These are phyloP conservation scores for Ctenicera cuprea DNA, from an alignment of 2,888 invertebrate species.

Conservation along the genomic window DNA sequence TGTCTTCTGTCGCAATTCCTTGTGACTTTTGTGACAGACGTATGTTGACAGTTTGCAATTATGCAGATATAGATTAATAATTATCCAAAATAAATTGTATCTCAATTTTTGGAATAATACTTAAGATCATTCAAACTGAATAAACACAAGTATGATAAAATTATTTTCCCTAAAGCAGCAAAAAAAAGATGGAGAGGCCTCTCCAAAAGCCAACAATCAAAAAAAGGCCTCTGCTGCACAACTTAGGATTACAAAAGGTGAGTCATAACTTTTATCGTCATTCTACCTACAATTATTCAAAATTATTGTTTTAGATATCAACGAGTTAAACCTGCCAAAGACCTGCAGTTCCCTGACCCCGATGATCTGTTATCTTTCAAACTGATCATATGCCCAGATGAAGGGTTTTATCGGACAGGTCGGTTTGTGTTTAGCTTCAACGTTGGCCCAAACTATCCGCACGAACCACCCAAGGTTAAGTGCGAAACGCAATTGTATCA, in stretches of 20 bases:
- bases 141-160: slow-evolving; percentile 88
- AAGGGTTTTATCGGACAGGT: slow-evolving; percentile 97
- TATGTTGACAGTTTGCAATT: slow-evolving; percentile 50
- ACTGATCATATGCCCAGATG: slow-evolving; percentile 96
- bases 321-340: slow-evolving; percentile 97
- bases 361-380: slow-evolving; percentile 98
- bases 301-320: slow-evolving; percentile 86
- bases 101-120: slow-evolving; percentile 26
- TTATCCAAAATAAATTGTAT: slow-evolving; percentile 36
- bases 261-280: slow-evolving; percentile 31
- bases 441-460: slow-evolving; percentile 98
- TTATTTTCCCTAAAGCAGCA: slow-evolving; percentile 98
- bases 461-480: slow-evolving; percentile 98
- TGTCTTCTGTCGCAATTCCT: slow-evolving; percentile 17
- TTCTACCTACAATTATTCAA: neutral
- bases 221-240: slow-evolving; percentile 98
- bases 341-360: slow-evolving; percentile 96
- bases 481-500: slow-evolving; percentile 98
- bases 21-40: slow-evolving; percentile 42
- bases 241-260: slow-evolving; percentile 98
- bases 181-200: slow-evolving; percentile 96
- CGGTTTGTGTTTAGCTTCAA: slow-evolving; percentile 97
- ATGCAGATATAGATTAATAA: slow-evolving; percentile 46
- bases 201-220: slow-evolving; percentile 83
- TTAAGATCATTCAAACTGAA: slow-evolving; percentile 17